Conservation (phyloP, 2,113 vertebrate genomes). For the Pluvialis apricaria region DNA sequence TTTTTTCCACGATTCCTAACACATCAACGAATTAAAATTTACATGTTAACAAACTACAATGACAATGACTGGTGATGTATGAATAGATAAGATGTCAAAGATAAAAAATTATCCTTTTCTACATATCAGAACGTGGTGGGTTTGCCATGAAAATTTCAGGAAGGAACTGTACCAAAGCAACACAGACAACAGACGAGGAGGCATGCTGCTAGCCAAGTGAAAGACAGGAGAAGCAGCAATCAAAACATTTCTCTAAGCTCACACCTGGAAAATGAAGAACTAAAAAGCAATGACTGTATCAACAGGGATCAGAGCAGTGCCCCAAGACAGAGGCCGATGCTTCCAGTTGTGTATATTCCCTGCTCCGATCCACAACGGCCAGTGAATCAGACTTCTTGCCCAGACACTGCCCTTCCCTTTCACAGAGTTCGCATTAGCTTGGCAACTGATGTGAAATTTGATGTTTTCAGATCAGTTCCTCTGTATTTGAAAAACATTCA, state of each 20-base stretch:
- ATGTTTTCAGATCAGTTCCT: background rate
- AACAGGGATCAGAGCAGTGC: background rate
- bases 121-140: background rate
- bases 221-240: background rate
- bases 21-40: background rate
- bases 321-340: background rate
- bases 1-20: background rate
- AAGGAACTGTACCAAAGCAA: background rate
- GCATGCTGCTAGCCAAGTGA: background rate
- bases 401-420: background rate
- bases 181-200: background rate
- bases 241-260: background rate
- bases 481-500: background rate
- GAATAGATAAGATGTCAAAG: background rate
- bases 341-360: background rate
- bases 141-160: background rate
- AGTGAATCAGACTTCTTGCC: background rate
- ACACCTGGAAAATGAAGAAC: background rate
- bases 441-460: background rate
- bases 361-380: fast-evolving
- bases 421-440: background rate
- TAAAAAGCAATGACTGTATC: background rate
- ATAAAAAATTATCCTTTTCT: background rate
- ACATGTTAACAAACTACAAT: background rate
- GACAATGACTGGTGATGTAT: background rate